phyloP scores from a whole-genome alignment of 2,888 invertebrate species.

The Mythimna vitellina region DNA sequence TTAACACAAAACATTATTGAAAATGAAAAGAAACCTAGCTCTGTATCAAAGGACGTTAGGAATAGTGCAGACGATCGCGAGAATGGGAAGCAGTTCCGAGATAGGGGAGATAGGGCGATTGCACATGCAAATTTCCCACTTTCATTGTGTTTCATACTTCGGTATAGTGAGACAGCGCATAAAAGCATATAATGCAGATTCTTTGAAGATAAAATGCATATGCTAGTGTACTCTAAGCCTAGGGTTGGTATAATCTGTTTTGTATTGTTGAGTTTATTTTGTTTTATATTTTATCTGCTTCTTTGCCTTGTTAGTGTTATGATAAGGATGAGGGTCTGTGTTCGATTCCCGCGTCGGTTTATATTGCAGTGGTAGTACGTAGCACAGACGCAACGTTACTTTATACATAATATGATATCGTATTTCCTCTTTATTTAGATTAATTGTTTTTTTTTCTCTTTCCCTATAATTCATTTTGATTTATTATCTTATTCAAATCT shows the following conservation, averaged over 20 bases:
- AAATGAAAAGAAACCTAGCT: conserved; percentile 21
- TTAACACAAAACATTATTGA: conserved; percentile 47
- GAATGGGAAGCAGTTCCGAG: conserved; percentile 38
- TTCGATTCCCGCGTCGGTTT: neutral
- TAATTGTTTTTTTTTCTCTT: no score
- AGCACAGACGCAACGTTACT: no score
- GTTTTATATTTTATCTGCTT: neutral
- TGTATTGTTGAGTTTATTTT: neutral
- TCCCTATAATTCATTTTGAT: no score
- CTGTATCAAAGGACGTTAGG: conserved; percentile 32
- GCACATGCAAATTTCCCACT: conserved; percentile 55
- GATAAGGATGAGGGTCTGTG: no score
- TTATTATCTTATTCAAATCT: no score
- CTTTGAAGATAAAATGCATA: conserved; percentile 44
- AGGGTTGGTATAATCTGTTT: neutral
- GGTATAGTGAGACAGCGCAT: conserved; percentile 10
- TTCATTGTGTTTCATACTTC: conserved; percentile 35
- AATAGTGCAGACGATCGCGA: conserved; percentile 12
- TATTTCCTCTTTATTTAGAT: no score
- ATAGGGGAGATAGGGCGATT: conserved; percentile 36
- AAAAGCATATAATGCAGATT: conserved; percentile 37
- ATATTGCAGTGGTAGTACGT: no score
- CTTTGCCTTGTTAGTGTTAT: neutral
- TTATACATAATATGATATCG: no score
- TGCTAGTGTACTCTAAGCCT: conserved; percentile 7